These are phyloP conservation scores for Notocelia uddmanniana DNA, from an alignment of 2,888 invertebrate genomes.

Conservation along the genomic window DNA sequence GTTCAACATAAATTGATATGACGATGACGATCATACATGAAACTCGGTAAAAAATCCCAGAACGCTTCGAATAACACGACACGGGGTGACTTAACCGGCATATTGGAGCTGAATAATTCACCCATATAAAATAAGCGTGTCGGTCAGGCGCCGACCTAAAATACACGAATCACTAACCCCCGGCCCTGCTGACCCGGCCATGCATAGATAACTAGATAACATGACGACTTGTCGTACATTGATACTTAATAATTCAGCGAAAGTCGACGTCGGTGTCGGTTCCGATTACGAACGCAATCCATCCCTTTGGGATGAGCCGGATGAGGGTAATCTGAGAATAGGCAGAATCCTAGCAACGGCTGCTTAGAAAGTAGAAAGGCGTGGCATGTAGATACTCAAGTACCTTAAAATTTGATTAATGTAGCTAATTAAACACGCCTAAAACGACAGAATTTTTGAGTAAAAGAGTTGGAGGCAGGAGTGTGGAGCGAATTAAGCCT, in stretches of 20 bases:
- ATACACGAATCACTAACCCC: slow-evolving; percentile 29
- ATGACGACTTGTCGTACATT: slow-evolving; percentile 12
- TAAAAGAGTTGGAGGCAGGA: too few species aligned
- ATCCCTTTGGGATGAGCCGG: slow-evolving; percentile 20
- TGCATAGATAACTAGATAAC: slow-evolving; percentile 34
- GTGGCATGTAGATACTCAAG: too few species aligned
- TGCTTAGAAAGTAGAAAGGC: not conserved
- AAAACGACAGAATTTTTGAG: too few species aligned
- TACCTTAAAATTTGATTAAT: too few species aligned
- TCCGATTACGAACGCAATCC: slow-evolving; percentile 27
- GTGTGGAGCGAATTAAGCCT: too few species aligned
- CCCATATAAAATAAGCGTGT: slow-evolving; percentile 26
- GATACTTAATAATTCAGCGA: slow-evolving; percentile 34
- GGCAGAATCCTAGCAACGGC: not conserved
- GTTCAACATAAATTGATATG: too few species aligned
- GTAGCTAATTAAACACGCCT: too few species aligned
- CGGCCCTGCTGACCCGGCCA: slow-evolving; percentile 24
- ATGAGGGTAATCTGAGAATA: slow-evolving; percentile 25
- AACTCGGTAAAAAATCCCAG: not conserved
- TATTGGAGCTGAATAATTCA: slow-evolving; percentile 22
- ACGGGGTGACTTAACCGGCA: slow-evolving; percentile 4
- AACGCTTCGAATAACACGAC: slow-evolving; percentile 11
- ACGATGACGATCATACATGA: not conserved
- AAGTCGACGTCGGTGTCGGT: slow-evolving; percentile 17
- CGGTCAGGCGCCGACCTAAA: slow-evolving; percentile 40